Evolutionary conservation across 2,113 vertebrate species (phyloP), one percentile per base, ranked within the genome.

Genomic region (Archilochus colubris): DNA sequence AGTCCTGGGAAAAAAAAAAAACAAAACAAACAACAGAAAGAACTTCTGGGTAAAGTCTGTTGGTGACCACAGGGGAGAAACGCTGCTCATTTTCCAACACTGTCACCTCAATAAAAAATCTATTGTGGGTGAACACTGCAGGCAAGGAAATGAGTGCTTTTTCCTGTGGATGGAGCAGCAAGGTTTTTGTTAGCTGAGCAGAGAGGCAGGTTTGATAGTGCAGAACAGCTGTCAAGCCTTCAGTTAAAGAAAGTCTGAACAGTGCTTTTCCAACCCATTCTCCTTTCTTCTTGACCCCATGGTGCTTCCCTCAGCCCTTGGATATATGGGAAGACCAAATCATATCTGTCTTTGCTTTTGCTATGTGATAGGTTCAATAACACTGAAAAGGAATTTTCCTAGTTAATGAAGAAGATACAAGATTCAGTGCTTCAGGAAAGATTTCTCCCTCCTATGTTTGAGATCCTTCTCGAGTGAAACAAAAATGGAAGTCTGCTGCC

Each of bases 1-100:
- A 67, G 10, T 63, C 86, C 98, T 99, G 86, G 69, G 51, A 22
- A 18, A 28, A 73, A 64, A 76, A 25, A 23, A 38, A 22, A 48
- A 15, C 8, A 30, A 51, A n/a, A 7, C 22, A 20, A 28, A 54
- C 10, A 18, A 3, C 7, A 6, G 30, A 62, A 79, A 13, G 44
- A 68, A 59, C 10, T 80, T 69, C 15, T 74, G 48, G 5, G 33
- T 77, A 20, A 76, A 84, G 84, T 43, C 51, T 91, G 18, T n/a
- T 86, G 23, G 23, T 57, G 74, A 55, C 15, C 4, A 4, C 43
- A 30, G 28, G n/a, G 59, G 40, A 67, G 33, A 83, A 92, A 67
- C 31, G 40, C n/a, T 78, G 44, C 51, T 66, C 67, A 18, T 72
- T 85, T 85, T 22, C 36, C 19, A 64, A 9, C 24, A 14, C 8